phyloP scores from a whole-genome alignment of 2,797 vertebrate species.

The Enteromius trimaculatus region DNA sequence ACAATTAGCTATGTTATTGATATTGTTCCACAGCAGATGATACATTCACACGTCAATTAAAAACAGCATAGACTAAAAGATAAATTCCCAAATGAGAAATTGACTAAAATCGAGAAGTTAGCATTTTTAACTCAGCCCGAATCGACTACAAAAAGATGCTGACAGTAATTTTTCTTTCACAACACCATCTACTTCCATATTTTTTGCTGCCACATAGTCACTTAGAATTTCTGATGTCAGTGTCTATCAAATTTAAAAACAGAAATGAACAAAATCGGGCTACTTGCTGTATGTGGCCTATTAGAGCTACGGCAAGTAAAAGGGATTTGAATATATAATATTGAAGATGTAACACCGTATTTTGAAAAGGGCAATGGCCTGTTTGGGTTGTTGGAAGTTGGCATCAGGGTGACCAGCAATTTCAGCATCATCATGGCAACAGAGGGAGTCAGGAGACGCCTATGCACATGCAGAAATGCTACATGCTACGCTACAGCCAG shows the following conservation, averaged over 20 bases:
- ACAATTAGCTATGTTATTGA: not conserved
- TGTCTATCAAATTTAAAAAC: not conserved
- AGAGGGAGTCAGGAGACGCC: slow-evolving; percentile 28
- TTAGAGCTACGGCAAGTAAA: slow-evolving; percentile 1
- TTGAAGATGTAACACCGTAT: not conserved
- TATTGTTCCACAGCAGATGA: not conserved
- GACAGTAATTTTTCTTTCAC: not conserved
- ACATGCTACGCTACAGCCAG: slow-evolving; percentile 63
- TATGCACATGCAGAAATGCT: slow-evolving; percentile 64
- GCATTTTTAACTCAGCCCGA: not conserved
- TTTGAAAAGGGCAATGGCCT: not conserved
- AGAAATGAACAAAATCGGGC: not conserved
- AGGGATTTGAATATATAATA: not conserved
- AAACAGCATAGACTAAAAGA: not conserved
- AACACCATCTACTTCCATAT: not conserved
- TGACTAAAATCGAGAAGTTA: not conserved
- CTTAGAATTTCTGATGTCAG: too few species aligned
- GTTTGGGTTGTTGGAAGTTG: not conserved
- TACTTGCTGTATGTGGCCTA: not conserved
- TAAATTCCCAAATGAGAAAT: not conserved
- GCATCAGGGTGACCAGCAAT: slow-evolving; percentile 31
- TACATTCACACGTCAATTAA: not conserved
- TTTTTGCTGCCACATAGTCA: not conserved
- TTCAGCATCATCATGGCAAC: slow-evolving; percentile 38
- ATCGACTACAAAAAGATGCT: not conserved